Percentiles rank a stretch among this genome's conserved stretches.
phyloP scores from a whole-genome alignment of 2,888 invertebrate genomes.

The Cloeon dipterum region DNA sequence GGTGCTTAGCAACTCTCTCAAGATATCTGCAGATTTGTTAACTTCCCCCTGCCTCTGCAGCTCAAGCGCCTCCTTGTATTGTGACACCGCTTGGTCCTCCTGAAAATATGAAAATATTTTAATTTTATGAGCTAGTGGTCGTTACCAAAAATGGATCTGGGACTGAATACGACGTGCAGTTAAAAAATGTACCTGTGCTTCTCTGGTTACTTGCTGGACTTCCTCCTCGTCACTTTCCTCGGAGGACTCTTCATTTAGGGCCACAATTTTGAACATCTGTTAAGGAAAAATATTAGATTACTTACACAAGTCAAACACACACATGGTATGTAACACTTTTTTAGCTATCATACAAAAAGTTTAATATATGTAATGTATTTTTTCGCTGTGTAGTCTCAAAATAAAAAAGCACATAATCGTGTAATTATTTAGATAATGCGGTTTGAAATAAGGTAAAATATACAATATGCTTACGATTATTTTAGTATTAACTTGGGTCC shows the following conservation, averaged over 20 bases:
- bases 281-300: not conserved
- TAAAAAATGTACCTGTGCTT: constrained; percentile 32
- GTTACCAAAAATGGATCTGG: not conserved
- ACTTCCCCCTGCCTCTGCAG: constrained; percentile 38
- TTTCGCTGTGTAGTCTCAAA: too few species aligned
- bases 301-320: too few species aligned
- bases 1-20: constrained; percentile 40
- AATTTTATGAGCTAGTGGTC: not conserved
- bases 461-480: too few species aligned
- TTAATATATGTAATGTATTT: too few species aligned
- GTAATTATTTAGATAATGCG: too few species aligned
- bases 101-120: constrained; percentile 16
- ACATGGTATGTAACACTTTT: too few species aligned
- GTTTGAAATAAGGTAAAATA: too few species aligned
- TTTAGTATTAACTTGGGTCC: too few species aligned
- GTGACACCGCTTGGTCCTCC: constrained; percentile 60
- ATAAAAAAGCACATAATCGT: too few species aligned
- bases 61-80: constrained; percentile 55
- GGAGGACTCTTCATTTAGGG: constrained; percentile 37
- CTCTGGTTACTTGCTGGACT: constrained; percentile 27
- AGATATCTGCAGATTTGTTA: constrained; percentile 39
- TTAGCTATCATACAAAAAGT: too few species aligned
- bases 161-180: not conserved
- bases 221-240: constrained; percentile 31
- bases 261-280: constrained; percentile 26